Base-by-base conservation (phyloP, 1,140 invertebrate species). In the Meloidogyne chitwoodi region DNA sequence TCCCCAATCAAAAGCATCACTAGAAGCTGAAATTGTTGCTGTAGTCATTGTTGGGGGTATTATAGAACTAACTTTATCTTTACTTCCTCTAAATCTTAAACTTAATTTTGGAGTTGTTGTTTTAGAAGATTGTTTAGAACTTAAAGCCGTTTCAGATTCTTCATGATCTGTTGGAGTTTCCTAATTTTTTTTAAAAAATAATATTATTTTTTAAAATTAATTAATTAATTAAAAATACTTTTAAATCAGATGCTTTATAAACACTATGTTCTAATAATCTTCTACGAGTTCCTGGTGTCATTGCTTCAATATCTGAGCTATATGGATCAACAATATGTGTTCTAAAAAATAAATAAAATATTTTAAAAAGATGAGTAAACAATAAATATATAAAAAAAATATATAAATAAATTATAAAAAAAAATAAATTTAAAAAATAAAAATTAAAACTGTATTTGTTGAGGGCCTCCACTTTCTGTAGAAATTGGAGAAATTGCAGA, bases 1-100 rank as follows among this genome's bases (percentile, higher is more conserved):
- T 27, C 85, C 85, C 61, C 85, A 86, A n/a, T 86, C 85, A 67
- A 86, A 85, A 14, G 29, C 68, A n/a, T 65, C 64, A 14, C 19
- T 68, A 2, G 26, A 31, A 19, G 79, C 64, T 22, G 64, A 31
- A 22, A 29, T 31, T 6, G 56, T 48, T 31, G 65, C 31, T n/a
- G 77, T 62, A 48, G 44, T 48, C 44, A 48, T 48, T 56, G 48
- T 56, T 56, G 48, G 48, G n/a, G 19, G 48, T 56, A n/a, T 56
- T 56, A 56, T 56, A 16, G 48, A 56, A 6, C 48, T n/a, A 56
- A 56, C 48, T 31, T 80, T 81, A 26, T 79, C 64, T 34, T 82
- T 80, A 19, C 61, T 27, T 44, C 70, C 76, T 5, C 78, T 44
- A 66, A 85, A 87, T 66, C 84, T 87, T 16, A 82, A 64, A 38